These are phyloP conservation scores for Diplolepis rosae DNA, from an alignment of 2,888 invertebrate genomes.

Conservation along the genomic window DNA sequence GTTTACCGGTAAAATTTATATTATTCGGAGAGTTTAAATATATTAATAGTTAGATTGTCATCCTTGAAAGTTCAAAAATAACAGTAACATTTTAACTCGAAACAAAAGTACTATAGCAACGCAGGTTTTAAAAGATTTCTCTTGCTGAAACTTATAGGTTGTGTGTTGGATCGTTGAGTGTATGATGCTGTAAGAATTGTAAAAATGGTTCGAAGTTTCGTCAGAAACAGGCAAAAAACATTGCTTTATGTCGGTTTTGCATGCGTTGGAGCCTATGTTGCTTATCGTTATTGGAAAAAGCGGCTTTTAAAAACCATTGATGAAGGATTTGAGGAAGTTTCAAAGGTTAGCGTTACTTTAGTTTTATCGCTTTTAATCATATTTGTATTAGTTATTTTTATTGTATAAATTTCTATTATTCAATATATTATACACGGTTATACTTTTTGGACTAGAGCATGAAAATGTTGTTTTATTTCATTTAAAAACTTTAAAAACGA, in stretches of 20 bases:
- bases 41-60: neutral
- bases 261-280: conserved; percentile 70
- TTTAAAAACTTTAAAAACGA: neutral
- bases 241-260: conserved; percentile 65
- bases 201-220: conserved; percentile 17
- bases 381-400: neutral
- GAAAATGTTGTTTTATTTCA: neutral
- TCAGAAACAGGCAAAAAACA: conserved; percentile 51
- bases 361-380: neutral
- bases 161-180: neutral
- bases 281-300: conserved; percentile 71
- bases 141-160: neutral
- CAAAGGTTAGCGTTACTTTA: conserved; percentile 64
- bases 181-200: neutral
- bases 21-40: neutral
- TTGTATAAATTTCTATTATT: neutral
- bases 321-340: conserved; percentile 73
- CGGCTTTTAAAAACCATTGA: conserved; percentile 70
- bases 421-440: neutral
- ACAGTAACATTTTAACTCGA: neutral
- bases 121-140: neutral
- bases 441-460: neutral
- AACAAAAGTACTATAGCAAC: neutral
- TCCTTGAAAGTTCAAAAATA: neutral
- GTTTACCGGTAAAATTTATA: neutral